These are phyloP conservation scores for Macrophya annulata DNA, from an alignment of 2,888 invertebrate genomes.

Conservation along the genomic window DNA sequence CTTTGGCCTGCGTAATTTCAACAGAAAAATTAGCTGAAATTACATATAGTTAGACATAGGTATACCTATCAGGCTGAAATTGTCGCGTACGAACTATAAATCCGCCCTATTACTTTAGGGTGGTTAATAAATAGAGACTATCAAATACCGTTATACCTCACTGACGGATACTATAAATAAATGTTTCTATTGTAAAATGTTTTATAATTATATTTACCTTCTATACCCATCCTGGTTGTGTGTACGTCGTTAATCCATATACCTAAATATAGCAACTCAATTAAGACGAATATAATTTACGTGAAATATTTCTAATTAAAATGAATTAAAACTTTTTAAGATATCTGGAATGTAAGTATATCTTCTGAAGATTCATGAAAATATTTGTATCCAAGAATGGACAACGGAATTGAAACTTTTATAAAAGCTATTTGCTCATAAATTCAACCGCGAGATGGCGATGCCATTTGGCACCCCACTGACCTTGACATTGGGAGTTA, in stretches of 20 bases:
- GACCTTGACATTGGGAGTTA: no score
- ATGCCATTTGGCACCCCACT: no score
- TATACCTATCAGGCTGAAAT: background rate
- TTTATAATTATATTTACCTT: background rate
- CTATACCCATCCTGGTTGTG: background rate
- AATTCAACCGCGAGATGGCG: no score
- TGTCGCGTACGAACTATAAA: conserved; percentile 63
- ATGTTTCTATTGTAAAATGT: conserved; percentile 75
- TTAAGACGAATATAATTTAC: background rate
- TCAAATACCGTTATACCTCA: conserved; percentile 74
- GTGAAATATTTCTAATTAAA: background rate
- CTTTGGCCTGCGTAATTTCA: conserved; percentile 56
- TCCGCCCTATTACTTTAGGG: conserved; percentile 59
- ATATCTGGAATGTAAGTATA: background rate
- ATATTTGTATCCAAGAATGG: no score
- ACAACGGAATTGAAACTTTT: no score
- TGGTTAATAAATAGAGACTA: conserved; percentile 69
- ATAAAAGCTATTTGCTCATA: no score
- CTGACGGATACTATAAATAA: conserved; percentile 75
- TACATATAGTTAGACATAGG: background rate
- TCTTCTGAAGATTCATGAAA: no score
- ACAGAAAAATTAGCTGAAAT: conserved; percentile 6
- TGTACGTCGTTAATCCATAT: no score
- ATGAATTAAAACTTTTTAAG: background rate
- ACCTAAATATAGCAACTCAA: no score